Evolutionary conservation across 1,140 invertebrate species (phyloP).

Genomic region (Sinella curviseta): DNA sequence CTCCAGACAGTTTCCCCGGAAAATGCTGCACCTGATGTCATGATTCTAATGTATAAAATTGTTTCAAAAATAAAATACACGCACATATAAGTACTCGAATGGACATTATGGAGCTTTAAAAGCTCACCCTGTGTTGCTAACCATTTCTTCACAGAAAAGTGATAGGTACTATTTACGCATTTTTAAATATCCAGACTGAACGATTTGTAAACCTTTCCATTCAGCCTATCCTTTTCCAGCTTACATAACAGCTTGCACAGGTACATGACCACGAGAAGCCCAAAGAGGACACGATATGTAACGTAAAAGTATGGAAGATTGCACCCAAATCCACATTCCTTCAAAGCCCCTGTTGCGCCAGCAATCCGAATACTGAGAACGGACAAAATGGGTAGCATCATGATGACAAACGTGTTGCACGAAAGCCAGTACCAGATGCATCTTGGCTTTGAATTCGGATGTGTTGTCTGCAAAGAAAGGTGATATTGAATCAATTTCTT

Average conservation of each 20-base stretch:
- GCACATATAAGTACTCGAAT: no score
- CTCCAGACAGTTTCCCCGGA: no score
- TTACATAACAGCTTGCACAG: background rate
- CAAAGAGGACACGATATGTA: background rate
- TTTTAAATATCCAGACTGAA: no score
- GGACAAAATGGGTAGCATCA: background rate
- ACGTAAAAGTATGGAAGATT: background rate
- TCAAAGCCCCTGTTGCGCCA: background rate
- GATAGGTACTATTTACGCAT: no score
- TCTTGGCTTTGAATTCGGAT: background rate
- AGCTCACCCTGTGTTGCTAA: no score
- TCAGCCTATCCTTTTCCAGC: no score
- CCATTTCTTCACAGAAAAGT: no score
- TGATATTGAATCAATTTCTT: background rate
- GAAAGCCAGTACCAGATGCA: background rate
- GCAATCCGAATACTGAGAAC: background rate
- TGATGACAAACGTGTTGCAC: background rate
- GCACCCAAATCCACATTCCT: background rate
- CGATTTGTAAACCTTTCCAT: no score
- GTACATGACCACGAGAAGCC: background rate
- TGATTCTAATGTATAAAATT: no score
- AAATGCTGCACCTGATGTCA: no score
- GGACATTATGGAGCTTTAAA: no score
- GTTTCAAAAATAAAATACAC: no score
- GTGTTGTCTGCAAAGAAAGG: background rate